Evolutionary conservation across 1,140 invertebrate species (phyloP), one percentile per base, ranked within the genome.

Genomic region (Caenorhabditis briggsae): DNA sequence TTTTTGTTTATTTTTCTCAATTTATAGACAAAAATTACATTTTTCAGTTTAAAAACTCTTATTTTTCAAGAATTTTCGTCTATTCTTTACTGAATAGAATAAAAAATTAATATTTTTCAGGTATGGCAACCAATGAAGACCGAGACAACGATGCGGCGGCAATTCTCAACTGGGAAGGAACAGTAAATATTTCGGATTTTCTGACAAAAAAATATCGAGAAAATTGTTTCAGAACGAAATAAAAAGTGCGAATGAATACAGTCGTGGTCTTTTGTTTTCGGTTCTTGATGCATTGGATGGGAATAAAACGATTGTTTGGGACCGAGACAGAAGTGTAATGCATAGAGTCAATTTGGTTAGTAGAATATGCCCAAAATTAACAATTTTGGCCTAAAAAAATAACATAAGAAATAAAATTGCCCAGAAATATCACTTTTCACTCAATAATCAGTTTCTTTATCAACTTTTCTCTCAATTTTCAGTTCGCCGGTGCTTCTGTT

Each of bases 271-370:
- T 43, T 43, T 87, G 2, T 87, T 87, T 65, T 56, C 58, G 1
- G 50, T 64, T 7, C 64, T 87, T 2, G 86, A 87, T 43, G 18
- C 61, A 9, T 50, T 87, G 18, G 86, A 87, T 20, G 86, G 86
- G 0, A 65, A 84, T 25, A 87, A 87, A 33, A 84, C 86, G 16
- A 84, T 87, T 5, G 65, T 87, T 48, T 87, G 86, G 86, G 85
- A 86, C 23, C 14, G 58, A 14, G 53, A 70, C 43, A 16, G 82
- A 33, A 78, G 41, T 33, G 25, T 87, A 2, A 87, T 84, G 82
- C 56, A 85, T 8, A 84, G 83, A 82, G 86, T 87, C 7, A 84
- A 84, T 50, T 48, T 82, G 70, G 85, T 86, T 9, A 53, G 56
- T 43, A 2, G 23, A 16, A 23, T 53, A 23, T 84, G 12, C 3